A percentile compares a stretch with the other conserved stretches of the same genome.
phyloP scores from a whole-genome alignment of 2,797 vertebrate species.

The Chelon labrosus region DNA sequence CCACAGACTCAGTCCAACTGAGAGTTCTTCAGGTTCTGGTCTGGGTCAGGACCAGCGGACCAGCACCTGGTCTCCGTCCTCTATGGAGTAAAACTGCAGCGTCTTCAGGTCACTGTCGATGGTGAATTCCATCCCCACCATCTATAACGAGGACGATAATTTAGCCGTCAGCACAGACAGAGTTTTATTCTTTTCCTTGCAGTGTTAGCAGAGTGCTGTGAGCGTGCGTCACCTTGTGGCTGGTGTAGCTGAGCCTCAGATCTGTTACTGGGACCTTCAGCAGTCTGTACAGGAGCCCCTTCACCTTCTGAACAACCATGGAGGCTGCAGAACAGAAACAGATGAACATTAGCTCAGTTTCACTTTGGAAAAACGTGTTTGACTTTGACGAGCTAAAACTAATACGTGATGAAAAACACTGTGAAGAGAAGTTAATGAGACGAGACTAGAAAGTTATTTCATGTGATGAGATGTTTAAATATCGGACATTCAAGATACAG shows the following conservation, averaged over 20 bases:
- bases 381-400: no score
- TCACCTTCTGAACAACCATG: slow-evolving; percentile 95
- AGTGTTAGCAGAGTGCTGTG: no score
- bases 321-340: slow-evolving; percentile 80
- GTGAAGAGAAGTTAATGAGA: no score
- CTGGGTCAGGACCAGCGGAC: slow-evolving; percentile 90
- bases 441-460: no score
- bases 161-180: no score
- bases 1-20: background rate
- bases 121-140: slow-evolving; percentile 89
- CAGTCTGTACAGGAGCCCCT: slow-evolving; percentile 90
- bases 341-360: no score
- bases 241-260: slow-evolving; percentile 89
- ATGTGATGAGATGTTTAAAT: no score
- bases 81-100: slow-evolving; percentile 92
- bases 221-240: slow-evolving; percentile 86
- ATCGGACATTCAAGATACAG: no score
- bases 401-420: no score
- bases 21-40: background rate
- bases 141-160: slow-evolving; percentile 72
- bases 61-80: slow-evolving; percentile 90
- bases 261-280: slow-evolving; percentile 89
- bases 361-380: no score
- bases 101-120: slow-evolving; percentile 92
- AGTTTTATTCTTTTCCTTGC: no score